Percentiles rank a stretch among this genome's conserved stretches.
Evolutionary conservation across 1,140 invertebrate species (phyloP).

Genomic region (Hetaerina americana): DNA sequence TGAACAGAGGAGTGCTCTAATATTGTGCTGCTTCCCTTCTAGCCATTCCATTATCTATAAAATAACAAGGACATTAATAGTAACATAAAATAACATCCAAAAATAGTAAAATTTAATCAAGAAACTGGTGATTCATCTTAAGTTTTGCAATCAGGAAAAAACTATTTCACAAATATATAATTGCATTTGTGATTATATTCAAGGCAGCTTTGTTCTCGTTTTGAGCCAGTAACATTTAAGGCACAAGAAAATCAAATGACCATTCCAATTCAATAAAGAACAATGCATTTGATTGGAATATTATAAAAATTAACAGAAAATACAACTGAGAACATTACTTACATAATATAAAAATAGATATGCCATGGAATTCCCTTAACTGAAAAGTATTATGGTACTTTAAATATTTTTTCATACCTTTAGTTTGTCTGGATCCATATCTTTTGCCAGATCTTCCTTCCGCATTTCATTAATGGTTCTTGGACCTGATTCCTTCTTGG

Average conservation of each 20-base stretch:
- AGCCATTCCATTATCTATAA: slow-evolving; percentile 61
- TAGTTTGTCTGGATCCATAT: slow-evolving; percentile 84
- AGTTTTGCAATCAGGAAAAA: no score
- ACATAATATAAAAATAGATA: no score
- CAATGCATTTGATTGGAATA: no score
- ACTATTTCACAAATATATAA: no score
- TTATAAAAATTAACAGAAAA: no score
- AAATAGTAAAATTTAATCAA: background rate
- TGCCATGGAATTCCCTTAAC: no score
- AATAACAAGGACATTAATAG: slow-evolving; percentile 9
- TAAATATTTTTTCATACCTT: slow-evolving; percentile 40
- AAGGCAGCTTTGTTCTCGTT: no score
- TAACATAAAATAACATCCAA: background rate
- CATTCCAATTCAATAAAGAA: no score
- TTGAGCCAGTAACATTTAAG: no score
- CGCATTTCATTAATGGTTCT: slow-evolving; percentile 87
- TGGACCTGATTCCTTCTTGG: slow-evolving; percentile 60
- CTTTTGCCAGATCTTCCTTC: slow-evolving; percentile 69
- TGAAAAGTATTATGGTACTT: slow-evolving; percentile 4
- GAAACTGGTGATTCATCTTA: no score
- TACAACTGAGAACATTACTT: background rate
- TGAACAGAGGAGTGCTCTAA: slow-evolving; percentile 86
- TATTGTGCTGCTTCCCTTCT: slow-evolving; percentile 92
- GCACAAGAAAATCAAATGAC: no score
- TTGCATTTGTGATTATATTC: no score